Evolutionary conservation across 2,113 vertebrate genomes (phyloP).

Genomic region (Cygnus atratus): DNA sequence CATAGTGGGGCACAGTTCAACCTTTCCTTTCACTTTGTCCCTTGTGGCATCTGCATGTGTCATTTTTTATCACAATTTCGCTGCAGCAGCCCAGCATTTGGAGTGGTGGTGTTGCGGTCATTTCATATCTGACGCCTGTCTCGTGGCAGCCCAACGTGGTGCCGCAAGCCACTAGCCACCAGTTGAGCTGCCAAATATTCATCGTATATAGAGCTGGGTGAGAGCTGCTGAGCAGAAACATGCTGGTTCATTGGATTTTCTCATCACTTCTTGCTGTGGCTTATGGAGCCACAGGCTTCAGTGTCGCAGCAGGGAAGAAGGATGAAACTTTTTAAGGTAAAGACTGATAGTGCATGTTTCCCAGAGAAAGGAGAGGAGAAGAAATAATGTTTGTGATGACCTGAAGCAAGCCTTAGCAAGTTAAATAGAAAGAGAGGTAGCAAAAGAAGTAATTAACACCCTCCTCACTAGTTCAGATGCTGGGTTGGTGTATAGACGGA

Average conservation of each 20-base stretch:
- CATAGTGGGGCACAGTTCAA: neutral
- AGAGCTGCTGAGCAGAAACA: neutral
- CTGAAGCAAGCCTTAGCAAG: neutral
- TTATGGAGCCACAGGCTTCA: neutral
- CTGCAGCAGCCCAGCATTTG: neutral
- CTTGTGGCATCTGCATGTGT: neutral
- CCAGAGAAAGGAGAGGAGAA: neutral
- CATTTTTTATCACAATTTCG: neutral
- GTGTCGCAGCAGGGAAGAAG: neutral
- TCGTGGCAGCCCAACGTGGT: conserved; percentile 5
- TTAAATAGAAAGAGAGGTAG: neutral
- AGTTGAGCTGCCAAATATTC: conserved; percentile 43
- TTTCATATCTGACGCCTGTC: neutral
- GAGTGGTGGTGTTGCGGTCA: conserved; percentile 19
- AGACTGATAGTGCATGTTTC: neutral
- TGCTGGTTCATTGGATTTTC: neutral
- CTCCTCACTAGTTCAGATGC: neutral
- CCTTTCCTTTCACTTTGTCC: neutral
- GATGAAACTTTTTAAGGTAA: neutral
- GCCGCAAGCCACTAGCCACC: conserved; percentile 22
- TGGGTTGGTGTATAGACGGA: neutral
- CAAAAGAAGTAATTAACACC: neutral
- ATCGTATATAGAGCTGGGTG: neutral
- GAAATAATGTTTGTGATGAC: neutral
- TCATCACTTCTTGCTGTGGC: neutral